Conservation (phyloP, 2,888 invertebrate genomes). For the Apamea monoglypha region DNA sequence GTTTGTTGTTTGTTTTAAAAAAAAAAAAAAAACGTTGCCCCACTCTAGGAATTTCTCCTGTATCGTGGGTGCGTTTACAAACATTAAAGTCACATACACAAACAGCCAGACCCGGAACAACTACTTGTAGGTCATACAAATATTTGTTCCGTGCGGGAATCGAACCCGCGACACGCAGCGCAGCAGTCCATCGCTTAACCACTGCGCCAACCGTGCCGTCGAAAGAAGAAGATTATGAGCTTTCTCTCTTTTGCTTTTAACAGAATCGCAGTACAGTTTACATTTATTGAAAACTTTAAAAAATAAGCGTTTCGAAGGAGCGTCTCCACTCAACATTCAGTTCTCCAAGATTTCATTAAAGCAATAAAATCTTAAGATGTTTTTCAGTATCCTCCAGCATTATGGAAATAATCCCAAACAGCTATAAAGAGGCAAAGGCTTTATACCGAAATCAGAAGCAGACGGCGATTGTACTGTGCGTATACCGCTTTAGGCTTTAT, state of each 20-base stretch:
- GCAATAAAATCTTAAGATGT: slow-evolving; percentile 41
- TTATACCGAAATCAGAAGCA: slow-evolving; percentile 31
- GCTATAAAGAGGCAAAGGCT: slow-evolving; percentile 18
- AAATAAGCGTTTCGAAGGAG: background rate
- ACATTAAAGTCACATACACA: too few relatives aligned
- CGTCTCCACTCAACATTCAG: slow-evolving; percentile 7
- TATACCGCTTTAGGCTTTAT: too few relatives aligned
- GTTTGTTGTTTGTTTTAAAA: too few relatives aligned
- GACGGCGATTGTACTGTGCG: slow-evolving; percentile 15
- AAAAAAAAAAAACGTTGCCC: too few relatives aligned
- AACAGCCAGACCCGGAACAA: too few relatives aligned
- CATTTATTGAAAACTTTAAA: slow-evolving; percentile 6
- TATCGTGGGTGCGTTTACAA: too few relatives aligned
- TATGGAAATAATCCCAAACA: slow-evolving; percentile 53
- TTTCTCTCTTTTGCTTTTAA: background rate
- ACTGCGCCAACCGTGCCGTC: too few relatives aligned
- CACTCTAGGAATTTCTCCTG: too few relatives aligned
- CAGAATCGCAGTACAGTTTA: background rate
- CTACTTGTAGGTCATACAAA: too few relatives aligned
- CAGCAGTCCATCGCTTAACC: too few relatives aligned
- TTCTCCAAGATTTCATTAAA: slow-evolving; percentile 37
- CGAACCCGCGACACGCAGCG: too few relatives aligned
- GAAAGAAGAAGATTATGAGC: background rate
- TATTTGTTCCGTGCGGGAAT: too few relatives aligned
- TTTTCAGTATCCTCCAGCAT: slow-evolving; percentile 29